A percentile compares a stretch with the other conserved stretches of the same genome.
These are phyloP conservation scores for Lepus europaeus DNA, from an alignment of 2,113 vertebrate species.

Conservation along the genomic window DNA sequence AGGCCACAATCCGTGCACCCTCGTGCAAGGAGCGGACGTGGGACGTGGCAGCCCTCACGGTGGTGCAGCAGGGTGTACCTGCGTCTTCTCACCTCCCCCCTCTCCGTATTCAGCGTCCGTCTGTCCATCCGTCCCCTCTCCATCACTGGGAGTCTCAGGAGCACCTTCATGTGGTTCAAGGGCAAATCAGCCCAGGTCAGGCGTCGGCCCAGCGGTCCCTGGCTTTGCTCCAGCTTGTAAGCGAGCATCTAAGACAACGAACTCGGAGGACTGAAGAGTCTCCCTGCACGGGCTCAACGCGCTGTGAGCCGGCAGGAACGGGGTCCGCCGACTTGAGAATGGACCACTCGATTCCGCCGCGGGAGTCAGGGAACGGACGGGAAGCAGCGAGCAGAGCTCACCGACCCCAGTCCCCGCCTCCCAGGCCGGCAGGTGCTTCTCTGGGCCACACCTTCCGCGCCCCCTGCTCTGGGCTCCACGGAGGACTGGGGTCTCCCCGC, in stretches of 20 bases:
- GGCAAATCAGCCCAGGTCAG: background rate
- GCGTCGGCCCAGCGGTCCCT: background rate
- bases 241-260: background rate
- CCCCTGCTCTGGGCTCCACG: background rate
- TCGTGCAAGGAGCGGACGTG: no score
- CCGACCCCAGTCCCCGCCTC: background rate
- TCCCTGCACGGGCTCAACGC: background rate
- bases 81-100: fast-evolving
- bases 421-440: no score
- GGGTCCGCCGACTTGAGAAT: no score
- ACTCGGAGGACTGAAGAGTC: background rate
- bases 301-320: no score
- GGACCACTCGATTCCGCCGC: background rate
- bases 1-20: no score
- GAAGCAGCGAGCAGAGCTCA: fast-evolving
- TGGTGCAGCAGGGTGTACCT: no score
- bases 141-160: fast-evolving
- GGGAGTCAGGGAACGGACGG: no score
- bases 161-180: fast-evolving
- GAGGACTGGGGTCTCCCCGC: no score
- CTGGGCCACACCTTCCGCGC: no score
- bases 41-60: no score
- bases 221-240: background rate
- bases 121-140: background rate
- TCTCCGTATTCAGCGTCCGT: fast-evolving